Base-by-base conservation (phyloP, 1,140 invertebrate species). In the Pogonognathellus flavescens region DNA sequence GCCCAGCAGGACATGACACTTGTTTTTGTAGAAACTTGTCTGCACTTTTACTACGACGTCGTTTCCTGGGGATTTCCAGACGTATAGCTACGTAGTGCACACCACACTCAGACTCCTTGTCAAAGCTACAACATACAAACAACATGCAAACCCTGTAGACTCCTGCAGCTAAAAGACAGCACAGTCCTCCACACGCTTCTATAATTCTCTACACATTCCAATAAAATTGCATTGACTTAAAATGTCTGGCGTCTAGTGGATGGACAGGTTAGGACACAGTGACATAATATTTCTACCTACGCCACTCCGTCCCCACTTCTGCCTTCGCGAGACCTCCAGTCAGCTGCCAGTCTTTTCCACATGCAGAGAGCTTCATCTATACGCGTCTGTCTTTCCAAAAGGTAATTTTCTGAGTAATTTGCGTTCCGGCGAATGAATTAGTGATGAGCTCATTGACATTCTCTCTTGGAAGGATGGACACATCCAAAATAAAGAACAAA, bases 381-480 rank as follows among this genome's bases (percentile, higher is more conserved):
- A 13, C 16, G 14, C 49, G 25, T 18, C 49, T 76, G 25, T 20
- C 49, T 76, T 41, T 76, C 70, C 31, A 25, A 31, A 76, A 76
- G 70, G 70, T 76, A 76, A 76, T 76, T 76, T 76, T 22, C 20
- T 11, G 50, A 81, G 80, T 81, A 81, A 81, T 81, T 81, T 81
- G 80, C 52, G 50, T 81, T 81, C 53, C 52, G 22, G 53, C 20
- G 18, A 22, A 55, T 81, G 80, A 81, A 81, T 81, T 55, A 81
- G 53, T 81, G 80, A 81, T 81, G 80, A 81, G 80, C 80, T 55
- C 80, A 81, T 81, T 81, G 80, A 81, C 80, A 81, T 81, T 81
- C 80, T 81, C 80, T 81, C 9, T 10, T n/a, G 70, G 31, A 81
- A 53, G 53, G 53, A 57, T 81, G 80, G 80, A 81, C 80, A 81